Percentiles rank a stretch among this genome's conserved stretches.
Evolutionary conservation across 2,797 vertebrate genomes (phyloP).

Genomic region (Pseudocheirus occidentalis): DNA sequence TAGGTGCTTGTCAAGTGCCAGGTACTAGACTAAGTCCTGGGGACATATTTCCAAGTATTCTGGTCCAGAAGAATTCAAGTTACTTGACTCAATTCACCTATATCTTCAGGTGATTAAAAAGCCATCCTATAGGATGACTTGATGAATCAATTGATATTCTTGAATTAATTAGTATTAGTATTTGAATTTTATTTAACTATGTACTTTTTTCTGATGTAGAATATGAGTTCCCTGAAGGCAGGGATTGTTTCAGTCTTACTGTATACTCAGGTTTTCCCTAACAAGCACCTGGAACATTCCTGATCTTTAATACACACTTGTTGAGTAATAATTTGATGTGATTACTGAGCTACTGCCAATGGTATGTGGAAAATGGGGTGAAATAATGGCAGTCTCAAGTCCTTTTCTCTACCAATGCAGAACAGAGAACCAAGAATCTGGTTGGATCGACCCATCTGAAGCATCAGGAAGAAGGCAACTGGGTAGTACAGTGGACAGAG

Average conservation of each 20-base stretch:
- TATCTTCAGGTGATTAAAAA: background rate
- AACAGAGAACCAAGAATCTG: background rate
- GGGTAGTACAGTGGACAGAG: background rate
- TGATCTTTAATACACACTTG: background rate
- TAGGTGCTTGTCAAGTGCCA: background rate
- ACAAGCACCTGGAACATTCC: background rate
- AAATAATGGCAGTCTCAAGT: background rate
- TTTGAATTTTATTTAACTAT: background rate
- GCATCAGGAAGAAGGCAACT: background rate
- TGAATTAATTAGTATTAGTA: background rate
- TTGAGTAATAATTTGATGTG: background rate
- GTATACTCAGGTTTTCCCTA: background rate
- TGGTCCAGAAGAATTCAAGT: background rate
- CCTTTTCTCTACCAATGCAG: background rate
- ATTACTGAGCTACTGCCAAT: background rate
- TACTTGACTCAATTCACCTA: background rate
- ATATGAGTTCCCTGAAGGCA: background rate
- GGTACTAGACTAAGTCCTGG: background rate
- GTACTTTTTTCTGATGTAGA: background rate
- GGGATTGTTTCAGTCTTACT: no score
- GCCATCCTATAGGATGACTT: background rate
- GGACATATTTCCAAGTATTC: background rate
- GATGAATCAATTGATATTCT: background rate
- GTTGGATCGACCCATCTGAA: no score
- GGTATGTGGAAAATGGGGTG: background rate